These are phyloP conservation scores for Drosophila lowei DNA, from an alignment of 1,140 invertebrate species.

Conservation along the genomic window DNA sequence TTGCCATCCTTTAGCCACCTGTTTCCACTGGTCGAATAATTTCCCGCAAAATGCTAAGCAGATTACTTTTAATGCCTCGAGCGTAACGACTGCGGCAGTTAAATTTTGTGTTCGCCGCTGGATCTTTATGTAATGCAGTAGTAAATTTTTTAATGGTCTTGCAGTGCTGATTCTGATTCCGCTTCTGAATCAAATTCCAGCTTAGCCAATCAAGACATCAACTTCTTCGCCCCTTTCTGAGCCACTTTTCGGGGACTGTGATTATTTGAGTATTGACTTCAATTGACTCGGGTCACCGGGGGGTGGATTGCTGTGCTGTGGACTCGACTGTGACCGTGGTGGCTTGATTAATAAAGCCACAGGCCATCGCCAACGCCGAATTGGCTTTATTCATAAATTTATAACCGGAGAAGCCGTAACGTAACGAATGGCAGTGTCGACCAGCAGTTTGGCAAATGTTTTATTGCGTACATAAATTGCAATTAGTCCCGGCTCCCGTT, in stretches of 20 bases:
- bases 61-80: slow-evolving; percentile 63
- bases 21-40: slow-evolving; percentile 62
- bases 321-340: slow-evolving; percentile 11
- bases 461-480: slow-evolving; percentile 81
- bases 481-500: slow-evolving; percentile 71
- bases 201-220: slow-evolving; percentile 55
- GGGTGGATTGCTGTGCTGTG: not conserved
- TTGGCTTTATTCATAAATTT: slow-evolving; percentile 79
- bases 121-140: slow-evolving; percentile 44
- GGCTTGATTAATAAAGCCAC: slow-evolving; percentile 73
- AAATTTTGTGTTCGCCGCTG: slow-evolving; percentile 53
- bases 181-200: slow-evolving; percentile 65
- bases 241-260: slow-evolving; percentile 10
- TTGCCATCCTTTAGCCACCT: slow-evolving; percentile 42
- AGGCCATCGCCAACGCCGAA: slow-evolving; percentile 33
- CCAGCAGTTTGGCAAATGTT: slow-evolving; percentile 72
- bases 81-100: slow-evolving; percentile 76
- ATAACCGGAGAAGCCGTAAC: slow-evolving; percentile 64
- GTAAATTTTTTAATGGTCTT: slow-evolving; percentile 43
- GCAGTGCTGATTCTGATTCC: slow-evolving; percentile 37
- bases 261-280: slow-evolving; percentile 64
- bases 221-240: slow-evolving; percentile 15
- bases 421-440: slow-evolving; percentile 58
- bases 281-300: slow-evolving; percentile 56
- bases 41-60: slow-evolving; percentile 66